phyloP scores from a whole-genome alignment of 2,888 invertebrate species.

The Mythimna impura region DNA sequence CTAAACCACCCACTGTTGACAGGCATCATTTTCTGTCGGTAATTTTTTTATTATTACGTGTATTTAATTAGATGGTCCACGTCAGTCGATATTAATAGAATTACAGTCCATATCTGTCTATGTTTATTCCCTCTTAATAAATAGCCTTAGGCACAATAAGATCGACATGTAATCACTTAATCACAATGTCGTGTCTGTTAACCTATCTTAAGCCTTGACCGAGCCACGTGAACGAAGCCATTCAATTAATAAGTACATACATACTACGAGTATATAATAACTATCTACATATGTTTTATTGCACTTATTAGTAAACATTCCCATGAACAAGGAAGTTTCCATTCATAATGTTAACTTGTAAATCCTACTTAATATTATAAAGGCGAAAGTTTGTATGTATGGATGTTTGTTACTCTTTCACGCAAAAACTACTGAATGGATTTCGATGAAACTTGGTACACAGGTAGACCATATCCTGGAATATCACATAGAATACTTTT shows the following conservation, averaged over 20 bases:
- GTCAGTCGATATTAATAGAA: constrained; percentile 19
- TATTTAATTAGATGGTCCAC: background rate
- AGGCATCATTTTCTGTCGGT: no score
- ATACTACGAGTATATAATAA: no score
- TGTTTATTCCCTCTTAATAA: constrained; percentile 8
- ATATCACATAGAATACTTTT: no score
- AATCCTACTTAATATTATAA: background rate
- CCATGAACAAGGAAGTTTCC: constrained; percentile 54
- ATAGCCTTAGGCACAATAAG: constrained; percentile 43
- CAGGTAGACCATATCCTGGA: no score
- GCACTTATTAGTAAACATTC: constrained; percentile 51
- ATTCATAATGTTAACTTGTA: constrained; percentile 22
- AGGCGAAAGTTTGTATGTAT: no score
- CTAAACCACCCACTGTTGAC: background rate
- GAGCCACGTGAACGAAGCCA: constrained; percentile 52
- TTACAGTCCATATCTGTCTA: background rate
- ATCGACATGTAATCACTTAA: constrained; percentile 29
- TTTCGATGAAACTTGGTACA: no score
- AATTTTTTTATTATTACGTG: background rate
- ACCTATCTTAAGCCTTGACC: constrained; percentile 35
- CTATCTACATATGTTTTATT: constrained; percentile 25
- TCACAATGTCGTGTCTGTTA: constrained; percentile 48
- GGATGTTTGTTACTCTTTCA: no score
- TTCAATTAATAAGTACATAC: constrained; percentile 53
- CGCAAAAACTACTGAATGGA: no score